These are phyloP conservation scores for Propsilocerus akamusi DNA, from an alignment of 1,140 invertebrate species.

Conservation along the genomic window DNA sequence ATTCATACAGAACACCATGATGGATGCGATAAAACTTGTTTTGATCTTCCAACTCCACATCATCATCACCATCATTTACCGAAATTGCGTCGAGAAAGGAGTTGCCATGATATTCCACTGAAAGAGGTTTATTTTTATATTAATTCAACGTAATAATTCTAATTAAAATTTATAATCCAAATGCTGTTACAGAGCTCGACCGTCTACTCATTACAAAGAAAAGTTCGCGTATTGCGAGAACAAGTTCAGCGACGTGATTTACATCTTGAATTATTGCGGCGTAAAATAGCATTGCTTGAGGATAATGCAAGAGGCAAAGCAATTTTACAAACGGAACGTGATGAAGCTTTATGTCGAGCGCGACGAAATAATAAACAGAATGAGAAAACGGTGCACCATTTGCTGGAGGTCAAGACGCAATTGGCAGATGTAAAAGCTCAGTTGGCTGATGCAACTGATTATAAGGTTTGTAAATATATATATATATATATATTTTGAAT, in stretches of 20 bases:
- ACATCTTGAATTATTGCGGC: conserved; percentile 70
- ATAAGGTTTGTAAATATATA: conserved; percentile 36
- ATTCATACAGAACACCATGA: conserved; percentile 56
- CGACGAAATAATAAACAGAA: conserved; percentile 60
- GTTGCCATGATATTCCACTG: conserved; percentile 46
- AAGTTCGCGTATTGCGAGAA: conserved; percentile 62
- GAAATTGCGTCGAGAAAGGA: conserved; percentile 47
- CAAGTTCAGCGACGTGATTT: conserved; percentile 80
- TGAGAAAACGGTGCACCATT: conserved; percentile 49
- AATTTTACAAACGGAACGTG: conserved; percentile 45
- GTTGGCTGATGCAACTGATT: conserved; percentile 60
- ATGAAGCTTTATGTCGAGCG: conserved; percentile 50
- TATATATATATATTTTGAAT: conserved; percentile 1
- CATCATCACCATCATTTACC: conserved; percentile 22
- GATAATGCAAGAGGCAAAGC: conserved; percentile 48
- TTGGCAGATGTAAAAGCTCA: conserved; percentile 59
- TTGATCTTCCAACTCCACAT: conserved; percentile 6
- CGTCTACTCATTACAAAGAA: conserved; percentile 64
- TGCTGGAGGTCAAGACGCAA: conserved; percentile 48
- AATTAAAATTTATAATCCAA: background rate
- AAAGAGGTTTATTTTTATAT: conserved; percentile 13
- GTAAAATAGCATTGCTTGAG: conserved; percentile 68
- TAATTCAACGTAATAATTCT: background rate
- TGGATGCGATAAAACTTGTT: conserved; percentile 35
- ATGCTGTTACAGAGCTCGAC: conserved; percentile 42